Conservation (phyloP, 1,140 invertebrate genomes). For the Ceratina australensis region DNA sequence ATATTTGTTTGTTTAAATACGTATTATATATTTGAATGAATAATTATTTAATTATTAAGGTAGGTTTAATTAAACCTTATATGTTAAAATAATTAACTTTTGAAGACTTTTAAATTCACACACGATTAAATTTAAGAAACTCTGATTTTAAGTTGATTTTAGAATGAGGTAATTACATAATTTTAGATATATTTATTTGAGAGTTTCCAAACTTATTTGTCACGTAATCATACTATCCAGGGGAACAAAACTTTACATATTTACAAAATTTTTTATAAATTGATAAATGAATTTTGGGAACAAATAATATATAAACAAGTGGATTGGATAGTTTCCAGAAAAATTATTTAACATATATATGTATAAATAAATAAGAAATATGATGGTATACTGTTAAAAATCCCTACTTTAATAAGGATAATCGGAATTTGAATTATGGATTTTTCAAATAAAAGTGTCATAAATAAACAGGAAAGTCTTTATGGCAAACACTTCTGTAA, state of each 20-base stretch:
- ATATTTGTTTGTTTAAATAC: neutral
- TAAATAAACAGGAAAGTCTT: neutral
- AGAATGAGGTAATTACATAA: neutral
- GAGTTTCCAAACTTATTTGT: too few species aligned
- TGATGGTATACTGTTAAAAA: neutral
- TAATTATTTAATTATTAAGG: neutral
- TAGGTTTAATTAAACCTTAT: neutral
- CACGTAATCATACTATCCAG: neutral
- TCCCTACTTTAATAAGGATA: neutral
- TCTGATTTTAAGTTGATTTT: neutral
- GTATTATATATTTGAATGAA: neutral
- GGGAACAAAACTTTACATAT: constrained; percentile 1
- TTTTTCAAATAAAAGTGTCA: neutral
- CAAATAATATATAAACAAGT: neutral
- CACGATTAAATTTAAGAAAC: neutral
- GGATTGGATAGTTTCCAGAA: neutral
- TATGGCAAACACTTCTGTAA: neutral
- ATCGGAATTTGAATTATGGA: neutral
- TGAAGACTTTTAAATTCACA: constrained; percentile 20
- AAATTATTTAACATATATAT: constrained; percentile 11
- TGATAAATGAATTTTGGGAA: constrained; percentile 2
- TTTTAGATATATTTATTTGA: neutral
- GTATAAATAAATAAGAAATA: neutral
- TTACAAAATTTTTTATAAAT: constrained; percentile 12
- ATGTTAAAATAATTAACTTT: neutral